Conservation (phyloP, 2,888 invertebrate genomes). For the Dendrolimus houi region DNA sequence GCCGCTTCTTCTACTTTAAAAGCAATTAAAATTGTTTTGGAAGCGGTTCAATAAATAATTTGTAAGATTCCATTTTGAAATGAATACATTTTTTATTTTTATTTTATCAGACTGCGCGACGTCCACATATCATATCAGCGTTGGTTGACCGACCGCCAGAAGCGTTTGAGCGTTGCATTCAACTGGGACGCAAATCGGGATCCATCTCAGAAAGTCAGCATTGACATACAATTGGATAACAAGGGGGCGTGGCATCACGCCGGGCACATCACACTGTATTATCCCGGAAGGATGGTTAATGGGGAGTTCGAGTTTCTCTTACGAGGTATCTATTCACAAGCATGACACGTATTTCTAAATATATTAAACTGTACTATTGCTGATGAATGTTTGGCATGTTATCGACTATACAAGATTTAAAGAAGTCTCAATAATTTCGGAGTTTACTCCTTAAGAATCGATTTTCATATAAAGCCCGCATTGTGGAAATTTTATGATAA, state of each 20-base stretch:
- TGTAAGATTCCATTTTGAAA: no score
- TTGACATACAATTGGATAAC: conserved; percentile 78
- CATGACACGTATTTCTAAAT: no score
- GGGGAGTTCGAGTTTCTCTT: conserved; percentile 79
- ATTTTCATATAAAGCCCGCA: no score
- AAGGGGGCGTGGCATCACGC: conserved; percentile 78
- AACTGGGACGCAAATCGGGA: conserved; percentile 93
- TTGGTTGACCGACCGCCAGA: conserved; percentile 75
- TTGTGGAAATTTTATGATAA: no score
- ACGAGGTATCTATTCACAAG: conserved; percentile 40
- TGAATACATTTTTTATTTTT: not conserved
- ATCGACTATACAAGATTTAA: no score
- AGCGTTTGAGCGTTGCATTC: conserved; percentile 82
- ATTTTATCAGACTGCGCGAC: conserved; percentile 78
- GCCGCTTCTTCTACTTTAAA: no score
- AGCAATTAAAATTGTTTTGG: no score
- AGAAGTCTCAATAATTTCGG: no score
- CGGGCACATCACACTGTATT: conserved; percentile 80
- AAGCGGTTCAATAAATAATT: no score
- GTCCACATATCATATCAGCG: conserved; percentile 81
- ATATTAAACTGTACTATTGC: no score
- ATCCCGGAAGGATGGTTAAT: conserved; percentile 84
- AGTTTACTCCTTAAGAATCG: no score
- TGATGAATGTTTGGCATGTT: no score
- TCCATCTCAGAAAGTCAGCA: conserved; percentile 82